phyloP scores from a whole-genome alignment of 1,140 invertebrate genomes.

The Mesaphorura yosii region DNA sequence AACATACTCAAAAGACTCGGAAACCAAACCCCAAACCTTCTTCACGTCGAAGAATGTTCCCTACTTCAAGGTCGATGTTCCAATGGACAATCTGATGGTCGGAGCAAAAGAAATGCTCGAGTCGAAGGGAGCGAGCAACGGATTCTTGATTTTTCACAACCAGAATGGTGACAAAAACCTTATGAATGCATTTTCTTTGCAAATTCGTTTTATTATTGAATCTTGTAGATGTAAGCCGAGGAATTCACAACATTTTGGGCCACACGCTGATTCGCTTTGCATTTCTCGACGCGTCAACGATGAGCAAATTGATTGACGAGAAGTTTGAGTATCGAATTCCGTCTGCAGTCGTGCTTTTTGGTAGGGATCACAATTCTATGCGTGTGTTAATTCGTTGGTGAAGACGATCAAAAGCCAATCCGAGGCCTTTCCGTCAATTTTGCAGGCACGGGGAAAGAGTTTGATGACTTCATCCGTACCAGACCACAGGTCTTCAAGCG shows the following conservation, averaged over 20 bases:
- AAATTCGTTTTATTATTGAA: not conserved
- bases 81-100: slow-evolving; percentile 16
- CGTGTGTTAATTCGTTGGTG: no score
- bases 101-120: slow-evolving; percentile 24
- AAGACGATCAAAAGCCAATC: no score
- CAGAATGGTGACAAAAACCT: slow-evolving; percentile 16
- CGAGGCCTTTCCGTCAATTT: no score
- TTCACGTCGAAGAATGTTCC: slow-evolving; percentile 23
- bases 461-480: slow-evolving; percentile 17
- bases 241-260: slow-evolving; percentile 25
- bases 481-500: slow-evolving; percentile 13
- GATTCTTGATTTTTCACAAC: slow-evolving; percentile 27
- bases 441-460: slow-evolving; percentile 3
- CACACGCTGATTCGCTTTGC: slow-evolving; percentile 29
- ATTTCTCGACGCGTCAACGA: slow-evolving; percentile 19
- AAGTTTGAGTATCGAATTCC: slow-evolving; percentile 30
- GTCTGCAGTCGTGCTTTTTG: slow-evolving; percentile 25
- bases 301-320: slow-evolving; percentile 21
- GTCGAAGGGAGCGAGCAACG: slow-evolving; percentile 25
- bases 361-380: no score
- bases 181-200: not conserved
- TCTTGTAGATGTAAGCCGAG: slow-evolving; percentile 22
- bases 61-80: slow-evolving; percentile 25
- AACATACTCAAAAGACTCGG: slow-evolving; percentile 13
- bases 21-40: slow-evolving; percentile 18